A percentile compares a stretch with the other conserved stretches of the same genome.
These are phyloP conservation scores for Jaculus jaculus DNA, from an alignment of 2,113 vertebrate species.

Conservation along the genomic window DNA sequence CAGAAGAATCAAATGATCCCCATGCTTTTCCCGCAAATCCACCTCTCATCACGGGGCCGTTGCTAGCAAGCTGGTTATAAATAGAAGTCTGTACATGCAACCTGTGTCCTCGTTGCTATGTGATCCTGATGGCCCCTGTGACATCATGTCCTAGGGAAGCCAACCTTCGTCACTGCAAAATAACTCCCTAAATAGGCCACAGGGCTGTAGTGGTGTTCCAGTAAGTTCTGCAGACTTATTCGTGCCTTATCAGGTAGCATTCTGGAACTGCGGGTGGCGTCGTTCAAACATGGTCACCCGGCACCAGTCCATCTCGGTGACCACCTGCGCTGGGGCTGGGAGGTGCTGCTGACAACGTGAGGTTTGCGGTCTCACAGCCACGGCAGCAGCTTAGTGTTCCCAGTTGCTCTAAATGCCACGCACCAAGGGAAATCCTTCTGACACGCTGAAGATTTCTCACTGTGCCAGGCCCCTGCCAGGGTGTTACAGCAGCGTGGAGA, in stretches of 20 bases:
- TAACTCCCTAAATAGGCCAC: slow-evolving; percentile 42
- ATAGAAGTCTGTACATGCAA: neutral
- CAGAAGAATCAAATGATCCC: neutral
- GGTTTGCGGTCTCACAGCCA: neutral
- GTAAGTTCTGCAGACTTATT: neutral
- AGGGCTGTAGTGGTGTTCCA: neutral
- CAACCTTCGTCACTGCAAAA: neutral
- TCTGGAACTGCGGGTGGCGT: neutral
- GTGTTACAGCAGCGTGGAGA: neutral
- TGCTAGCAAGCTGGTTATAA: slow-evolving; percentile 28
- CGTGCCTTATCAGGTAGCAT: neutral
- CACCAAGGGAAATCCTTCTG: neutral
- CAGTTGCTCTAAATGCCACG: fast-evolving
- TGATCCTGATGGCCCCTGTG: neutral
- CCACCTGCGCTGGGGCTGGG: neutral
- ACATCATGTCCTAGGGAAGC: slow-evolving; percentile 17
- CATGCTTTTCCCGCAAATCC: neutral
- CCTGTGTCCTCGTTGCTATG: neutral
- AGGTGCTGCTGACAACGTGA: neutral
- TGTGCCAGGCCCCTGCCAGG: neutral
- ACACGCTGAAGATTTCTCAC: too few relatives aligned
- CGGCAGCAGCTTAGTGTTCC: neutral
- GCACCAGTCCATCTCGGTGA: neutral
- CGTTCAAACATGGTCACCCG: neutral
- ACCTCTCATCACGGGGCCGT: neutral